Conservation (phyloP, 2,113 vertebrate genomes). For the Chaetops frenatus region DNA sequence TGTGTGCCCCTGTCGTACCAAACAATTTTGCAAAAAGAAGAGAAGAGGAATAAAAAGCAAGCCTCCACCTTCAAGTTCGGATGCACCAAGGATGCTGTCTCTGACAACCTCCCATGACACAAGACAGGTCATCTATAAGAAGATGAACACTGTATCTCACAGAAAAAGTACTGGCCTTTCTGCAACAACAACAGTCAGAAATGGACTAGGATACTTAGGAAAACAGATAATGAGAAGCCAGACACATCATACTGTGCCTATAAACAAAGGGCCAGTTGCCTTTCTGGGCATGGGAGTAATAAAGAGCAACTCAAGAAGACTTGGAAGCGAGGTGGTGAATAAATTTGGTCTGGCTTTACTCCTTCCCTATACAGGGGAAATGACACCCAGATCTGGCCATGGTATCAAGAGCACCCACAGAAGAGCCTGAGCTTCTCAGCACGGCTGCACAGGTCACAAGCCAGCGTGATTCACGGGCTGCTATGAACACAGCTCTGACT, state of each 20-base stretch:
- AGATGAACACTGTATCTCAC: neutral
- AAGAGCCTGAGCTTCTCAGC: neutral
- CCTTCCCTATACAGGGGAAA: neutral
- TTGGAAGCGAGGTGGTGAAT: neutral
- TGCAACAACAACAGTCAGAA: neutral
- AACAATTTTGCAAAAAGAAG: neutral
- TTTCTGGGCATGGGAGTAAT: neutral
- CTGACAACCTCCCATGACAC: neutral
- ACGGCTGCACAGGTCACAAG: accelerated
- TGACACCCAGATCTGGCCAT: neutral
- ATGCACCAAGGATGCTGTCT: neutral
- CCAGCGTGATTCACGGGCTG: neutral
- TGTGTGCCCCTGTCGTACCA: neutral
- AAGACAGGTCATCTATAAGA: neutral
- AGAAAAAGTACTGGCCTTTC: neutral
- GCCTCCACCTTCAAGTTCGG: neutral
- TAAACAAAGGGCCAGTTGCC: neutral
- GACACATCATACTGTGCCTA: accelerated
- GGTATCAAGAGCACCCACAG: neutral
- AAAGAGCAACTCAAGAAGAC: neutral
- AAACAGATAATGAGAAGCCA: neutral
- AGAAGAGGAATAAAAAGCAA: neutral
- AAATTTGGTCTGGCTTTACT: neutral
- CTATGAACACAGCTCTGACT: neutral
- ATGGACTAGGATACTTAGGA: accelerated